Base-by-base conservation (phyloP, 1,140 invertebrate genomes). In the Pseudomyrmex concolor region DNA sequence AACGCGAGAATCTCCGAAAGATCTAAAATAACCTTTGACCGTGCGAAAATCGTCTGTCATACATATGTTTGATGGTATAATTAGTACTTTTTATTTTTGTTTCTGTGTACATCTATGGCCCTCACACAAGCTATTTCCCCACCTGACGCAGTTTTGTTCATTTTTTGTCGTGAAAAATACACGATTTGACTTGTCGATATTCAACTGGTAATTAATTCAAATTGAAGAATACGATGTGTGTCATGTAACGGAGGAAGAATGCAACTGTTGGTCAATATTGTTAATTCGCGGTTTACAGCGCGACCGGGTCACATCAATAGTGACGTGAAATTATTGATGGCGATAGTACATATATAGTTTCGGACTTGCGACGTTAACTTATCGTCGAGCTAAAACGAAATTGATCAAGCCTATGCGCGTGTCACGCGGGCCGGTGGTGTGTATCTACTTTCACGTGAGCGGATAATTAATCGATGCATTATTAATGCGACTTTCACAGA, bases 391-490 rank as follows among this genome's bases (percentile, higher is more conserved):
- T 80, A 71, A 34, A 78, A 71, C 66, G 57, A 86, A 86, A 86
- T 86, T 73, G 84, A 86, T 86, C 85, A 51, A 50, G 70, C 73
- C 51, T 34, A 68, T 48, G 59, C n/a, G 70, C 51, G 62, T 68
- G 54, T 86, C 85, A 70, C 57, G 73, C 45, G 51, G 67, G 51
- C 7, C 34, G 34, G 34, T 34, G 34, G 34, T 34, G 54, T 73
- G 59, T 63, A n/a, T 66, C 64, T 70, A 59, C 59, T 51, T 60
- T 55, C 70, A 74, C 73, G 78, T 86, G 82, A 86, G 59, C 84
- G 70, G 84, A 86, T 86, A 86, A 87, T 87, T 87, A 87, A 87
- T 87, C 73, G 81, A 81, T 87, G 85, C 76, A 87, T 87, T 87
- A 87, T 87, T 87, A 87, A 86, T 86, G 81, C 55, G 72, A 67